These are phyloP conservation scores for Protula sp. DNA, from an alignment of 2,888 invertebrate genomes.

Conservation along the genomic window DNA sequence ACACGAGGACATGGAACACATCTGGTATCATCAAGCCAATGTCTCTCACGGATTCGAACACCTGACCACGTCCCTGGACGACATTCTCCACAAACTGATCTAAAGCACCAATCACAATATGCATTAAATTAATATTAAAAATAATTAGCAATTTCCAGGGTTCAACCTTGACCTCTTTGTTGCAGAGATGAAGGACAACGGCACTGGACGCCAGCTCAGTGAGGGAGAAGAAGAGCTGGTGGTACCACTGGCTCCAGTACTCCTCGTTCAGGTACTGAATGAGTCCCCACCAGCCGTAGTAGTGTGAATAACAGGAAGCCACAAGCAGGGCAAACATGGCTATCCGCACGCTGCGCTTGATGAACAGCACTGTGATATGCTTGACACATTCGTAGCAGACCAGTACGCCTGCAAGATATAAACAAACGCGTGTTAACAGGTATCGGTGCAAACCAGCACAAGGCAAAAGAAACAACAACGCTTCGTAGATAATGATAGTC, in stretches of 20 bases:
- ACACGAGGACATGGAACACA: constrained; percentile 57
- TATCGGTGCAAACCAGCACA: no score
- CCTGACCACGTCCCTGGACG: constrained; percentile 32
- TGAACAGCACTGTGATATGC: constrained; percentile 35
- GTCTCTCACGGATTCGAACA: constrained; percentile 43
- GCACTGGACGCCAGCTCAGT: constrained; percentile 43
- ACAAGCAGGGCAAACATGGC: constrained; percentile 41
- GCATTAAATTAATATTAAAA: constrained; percentile 41
- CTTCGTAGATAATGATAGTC: no score
- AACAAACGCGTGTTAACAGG: no score
- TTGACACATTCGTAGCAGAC: constrained; percentile 45
- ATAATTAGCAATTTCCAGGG: constrained; percentile 47
- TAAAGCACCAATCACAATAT: constrained; percentile 42
- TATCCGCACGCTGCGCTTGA: constrained; percentile 26
- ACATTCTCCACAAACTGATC: constrained; percentile 49
- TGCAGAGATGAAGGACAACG: constrained; percentile 42
- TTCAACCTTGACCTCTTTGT: constrained; percentile 30
- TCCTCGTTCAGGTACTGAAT: constrained; percentile 46
- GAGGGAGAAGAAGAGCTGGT: constrained; percentile 46
- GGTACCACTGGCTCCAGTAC: constrained; percentile 43
- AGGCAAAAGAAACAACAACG: no score
- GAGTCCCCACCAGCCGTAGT: constrained; percentile 51
- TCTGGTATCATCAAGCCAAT: constrained; percentile 48
- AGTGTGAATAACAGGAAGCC: constrained; percentile 48
- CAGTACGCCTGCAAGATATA: constrained; percentile 20